phyloP scores from a whole-genome alignment of 2,113 vertebrate species.

The Megaptera novaeangliae region DNA sequence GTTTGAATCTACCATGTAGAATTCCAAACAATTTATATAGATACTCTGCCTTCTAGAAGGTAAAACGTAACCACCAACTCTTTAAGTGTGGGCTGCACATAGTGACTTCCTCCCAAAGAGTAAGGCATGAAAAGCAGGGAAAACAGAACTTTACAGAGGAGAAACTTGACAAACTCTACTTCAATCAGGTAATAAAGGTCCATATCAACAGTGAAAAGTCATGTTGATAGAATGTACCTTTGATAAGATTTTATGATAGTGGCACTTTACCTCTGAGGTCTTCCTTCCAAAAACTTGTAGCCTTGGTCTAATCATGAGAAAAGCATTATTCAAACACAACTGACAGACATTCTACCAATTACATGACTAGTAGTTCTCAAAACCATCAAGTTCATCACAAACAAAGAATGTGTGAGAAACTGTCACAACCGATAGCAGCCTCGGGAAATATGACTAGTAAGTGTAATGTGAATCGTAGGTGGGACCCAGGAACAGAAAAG shows the following conservation, averaged over 20 bases:
- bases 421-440: not conserved
- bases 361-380: not conserved
- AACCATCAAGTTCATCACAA: not conserved
- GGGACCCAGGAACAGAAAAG: not conserved
- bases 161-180: not conserved
- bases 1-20: not conserved
- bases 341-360: not conserved
- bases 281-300: not conserved
- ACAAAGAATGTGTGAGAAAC: not conserved
- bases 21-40: not conserved
- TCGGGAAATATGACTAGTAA: not conserved
- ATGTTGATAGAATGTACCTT: not conserved
- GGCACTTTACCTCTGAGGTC: not conserved
- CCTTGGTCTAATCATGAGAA: not conserved
- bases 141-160: not conserved
- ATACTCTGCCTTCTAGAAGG: not conserved
- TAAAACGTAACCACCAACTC: not conserved
- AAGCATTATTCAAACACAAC: not conserved
- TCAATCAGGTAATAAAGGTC: not conserved
- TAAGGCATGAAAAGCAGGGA: not conserved
- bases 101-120: not conserved
- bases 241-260: not conserved
- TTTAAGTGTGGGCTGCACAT: not conserved
- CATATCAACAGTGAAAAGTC: not conserved
- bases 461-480: not conserved